A percentile compares a stretch with the other conserved stretches of the same genome.
Conservation (phyloP, 2,113 vertebrate genomes). For the Perca schrenkii region DNA sequence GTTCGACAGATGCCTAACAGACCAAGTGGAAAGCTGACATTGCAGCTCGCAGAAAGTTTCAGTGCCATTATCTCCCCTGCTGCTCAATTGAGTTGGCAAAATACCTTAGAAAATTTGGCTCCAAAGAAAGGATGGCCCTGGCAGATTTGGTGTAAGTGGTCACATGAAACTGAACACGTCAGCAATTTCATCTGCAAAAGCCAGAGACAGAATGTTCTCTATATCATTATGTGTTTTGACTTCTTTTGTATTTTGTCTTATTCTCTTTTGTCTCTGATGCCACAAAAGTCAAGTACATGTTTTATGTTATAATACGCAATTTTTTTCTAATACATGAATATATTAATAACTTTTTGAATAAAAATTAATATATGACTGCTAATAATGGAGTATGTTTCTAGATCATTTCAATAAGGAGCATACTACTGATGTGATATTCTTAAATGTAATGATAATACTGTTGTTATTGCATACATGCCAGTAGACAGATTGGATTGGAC, state of each 20-base stretch:
- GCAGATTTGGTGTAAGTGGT: slow-evolving; percentile 27
- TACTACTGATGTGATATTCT: not conserved
- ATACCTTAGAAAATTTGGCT: slow-evolving; percentile 33
- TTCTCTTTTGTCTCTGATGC: not conserved
- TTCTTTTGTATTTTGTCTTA: not conserved
- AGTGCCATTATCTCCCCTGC: slow-evolving; percentile 54
- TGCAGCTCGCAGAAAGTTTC: slow-evolving; percentile 62
- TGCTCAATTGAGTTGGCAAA: slow-evolving; percentile 48
- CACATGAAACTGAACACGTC: not conserved
- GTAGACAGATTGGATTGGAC: slow-evolving; percentile 1
- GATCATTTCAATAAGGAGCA: not conserved
- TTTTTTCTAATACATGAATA: not conserved
- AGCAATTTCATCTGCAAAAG: not conserved
- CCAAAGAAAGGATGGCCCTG: slow-evolving; percentile 2
- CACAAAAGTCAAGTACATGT: not conserved
- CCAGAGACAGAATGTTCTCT: not conserved
- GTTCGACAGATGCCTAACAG: slow-evolving; percentile 54
- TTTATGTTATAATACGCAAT: not conserved
- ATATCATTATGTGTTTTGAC: not conserved
- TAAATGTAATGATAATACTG: not conserved
- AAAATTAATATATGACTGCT: no score
- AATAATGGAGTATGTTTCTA: no score
- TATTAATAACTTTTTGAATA: not conserved
- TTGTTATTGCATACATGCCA: slow-evolving; percentile 8
- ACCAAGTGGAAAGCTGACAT: slow-evolving; percentile 51